Percentiles rank a stretch among this genome's conserved stretches.
Conservation (phyloP, 2,113 vertebrate species). For the Clarias magur region DNA sequence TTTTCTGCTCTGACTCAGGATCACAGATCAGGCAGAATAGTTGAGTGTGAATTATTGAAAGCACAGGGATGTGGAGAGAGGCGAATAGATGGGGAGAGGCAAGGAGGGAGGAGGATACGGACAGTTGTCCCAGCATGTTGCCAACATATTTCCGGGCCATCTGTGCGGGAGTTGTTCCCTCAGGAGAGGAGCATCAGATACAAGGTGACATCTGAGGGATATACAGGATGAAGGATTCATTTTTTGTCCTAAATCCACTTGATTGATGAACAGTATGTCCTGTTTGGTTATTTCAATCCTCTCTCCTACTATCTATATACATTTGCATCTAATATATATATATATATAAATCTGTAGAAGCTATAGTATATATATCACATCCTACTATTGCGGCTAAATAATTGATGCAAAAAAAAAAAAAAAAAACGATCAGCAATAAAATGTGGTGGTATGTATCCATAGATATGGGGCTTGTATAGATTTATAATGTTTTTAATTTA, state of each 20-base stretch:
- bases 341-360: not conserved
- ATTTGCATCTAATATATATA: not conserved
- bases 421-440: not conserved
- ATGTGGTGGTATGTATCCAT: not conserved
- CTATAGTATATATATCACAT: too few species aligned
- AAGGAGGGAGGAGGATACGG: slow-evolving; percentile 2
- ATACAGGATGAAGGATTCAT: slow-evolving; percentile 33
- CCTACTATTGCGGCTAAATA: not conserved
- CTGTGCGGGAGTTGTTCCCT: slow-evolving; percentile 39
- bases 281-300: slow-evolving; percentile 22
- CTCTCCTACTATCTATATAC: not conserved
- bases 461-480: not conserved
- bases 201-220: slow-evolving; percentile 46
- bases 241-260: slow-evolving; percentile 55
- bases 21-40: slow-evolving; percentile 24
- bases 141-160: slow-evolving; percentile 32
- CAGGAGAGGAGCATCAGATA: slow-evolving; percentile 31
- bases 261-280: slow-evolving; percentile 59
- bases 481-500: too few species aligned
- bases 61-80: not conserved
- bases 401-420: not conserved
- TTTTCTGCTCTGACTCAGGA: slow-evolving; percentile 2
- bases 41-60: slow-evolving; percentile 38
- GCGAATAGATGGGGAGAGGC: not conserved
- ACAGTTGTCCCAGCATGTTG: slow-evolving; percentile 19